Base-by-base conservation (phyloP, 2,888 invertebrate species). In the Tinea semifulvella region DNA sequence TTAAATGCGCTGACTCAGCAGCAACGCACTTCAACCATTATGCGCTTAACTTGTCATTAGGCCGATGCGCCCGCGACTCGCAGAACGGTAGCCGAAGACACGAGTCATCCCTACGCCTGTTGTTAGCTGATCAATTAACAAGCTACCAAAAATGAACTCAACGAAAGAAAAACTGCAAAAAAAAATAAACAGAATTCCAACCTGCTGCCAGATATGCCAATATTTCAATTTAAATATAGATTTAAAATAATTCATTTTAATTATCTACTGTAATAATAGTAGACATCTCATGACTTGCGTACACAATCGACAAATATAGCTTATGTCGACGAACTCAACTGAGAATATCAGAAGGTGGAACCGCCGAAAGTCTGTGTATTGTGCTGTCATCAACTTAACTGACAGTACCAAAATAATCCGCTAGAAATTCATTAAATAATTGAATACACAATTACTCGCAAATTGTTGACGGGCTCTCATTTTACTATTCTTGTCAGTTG, bases 351-450 rank as follows among this genome's bases (percentile, higher is more conserved):
- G 61, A 61, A 61, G 68, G 66, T 69, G 70, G 61, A 60, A 60
- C 69, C 65, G 64, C 20, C 43, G 31, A 43, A 64, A 69, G 60
- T 59, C 61, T 61, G 56, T 58, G 68, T 68, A 75, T 77, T 77
- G 74, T 77, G 67, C 73, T 76, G 76, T 75, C 77, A 73, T 65
- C 68, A 58, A 53, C 61, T 65, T 67, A 70, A 72, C 71, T 70
- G 74, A 74, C 77, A 74, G 71, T 68, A 73, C 68, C 70, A 69
- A 72, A 75, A 73, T 75, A 77, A 71, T 73, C 68, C 65, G 64
- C 70, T 65, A 73, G 43, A 19, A 43, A 18, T 70, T 67, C 67
- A 68, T 68, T 74, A 61, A 68, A 67, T 65, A 72, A 69, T 68
- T 69, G 68, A 65, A 63, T 65, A 62, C 60, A 64, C 69, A 72